Percentiles rank a stretch among this genome's conserved stretches.
Conservation (phyloP, 2,888 invertebrate genomes). For the Poecilobothrus nobilitatus region DNA sequence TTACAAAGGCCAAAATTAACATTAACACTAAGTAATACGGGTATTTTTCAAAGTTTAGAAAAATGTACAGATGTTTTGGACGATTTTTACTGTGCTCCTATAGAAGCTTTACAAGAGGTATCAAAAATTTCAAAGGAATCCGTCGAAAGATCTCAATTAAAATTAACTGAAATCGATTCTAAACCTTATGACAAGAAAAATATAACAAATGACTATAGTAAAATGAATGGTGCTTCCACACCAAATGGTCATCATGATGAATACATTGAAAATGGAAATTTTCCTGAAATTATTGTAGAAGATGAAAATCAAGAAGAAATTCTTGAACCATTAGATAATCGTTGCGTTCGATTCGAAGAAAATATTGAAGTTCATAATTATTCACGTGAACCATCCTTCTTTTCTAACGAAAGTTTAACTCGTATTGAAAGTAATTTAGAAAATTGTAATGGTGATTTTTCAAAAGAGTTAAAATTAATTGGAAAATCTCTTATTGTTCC, state of each 20-base stretch:
- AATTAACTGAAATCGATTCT: background rate
- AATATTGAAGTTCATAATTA: constrained; percentile 27
- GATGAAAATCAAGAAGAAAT: constrained; percentile 18
- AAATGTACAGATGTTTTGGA: constrained; percentile 33
- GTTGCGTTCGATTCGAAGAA: constrained; percentile 34
- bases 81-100: constrained; percentile 36
- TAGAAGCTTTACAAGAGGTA: constrained; percentile 31
- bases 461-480: constrained; percentile 29
- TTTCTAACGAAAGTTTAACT: constrained; percentile 31
- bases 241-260: background rate
- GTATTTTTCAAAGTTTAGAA: constrained; percentile 33
- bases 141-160: background rate
- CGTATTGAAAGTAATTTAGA: constrained; percentile 34
- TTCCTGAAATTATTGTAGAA: background rate
- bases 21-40: constrained; percentile 29
- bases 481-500: background rate
- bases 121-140: background rate
- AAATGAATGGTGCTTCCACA: background rate
- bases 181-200: background rate
- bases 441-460: constrained; percentile 38
- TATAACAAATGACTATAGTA: background rate
- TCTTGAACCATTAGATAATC: constrained; percentile 8
- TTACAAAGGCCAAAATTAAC: constrained; percentile 17
- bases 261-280: background rate
- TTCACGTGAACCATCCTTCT: constrained; percentile 31